Percentiles rank a stretch among this genome's conserved stretches.
phyloP scores from a whole-genome alignment of 2,888 invertebrate species.

The Scelioninae gen. 1 region DNA sequence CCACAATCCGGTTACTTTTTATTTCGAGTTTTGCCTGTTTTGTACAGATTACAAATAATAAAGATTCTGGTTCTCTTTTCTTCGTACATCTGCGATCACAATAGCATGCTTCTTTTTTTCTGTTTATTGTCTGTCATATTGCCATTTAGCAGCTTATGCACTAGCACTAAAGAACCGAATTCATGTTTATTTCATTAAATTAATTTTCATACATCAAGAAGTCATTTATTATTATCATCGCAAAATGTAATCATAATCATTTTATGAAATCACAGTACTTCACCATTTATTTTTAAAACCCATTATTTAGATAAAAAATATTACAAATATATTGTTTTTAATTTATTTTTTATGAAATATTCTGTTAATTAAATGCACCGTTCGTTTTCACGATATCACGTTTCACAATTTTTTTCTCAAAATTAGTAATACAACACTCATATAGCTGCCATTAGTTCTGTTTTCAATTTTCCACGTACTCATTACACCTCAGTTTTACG shows the following conservation, averaged over 20 bases:
- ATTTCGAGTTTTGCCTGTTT: slow-evolving; percentile 56
- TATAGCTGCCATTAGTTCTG: slow-evolving; percentile 14
- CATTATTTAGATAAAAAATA: neutral
- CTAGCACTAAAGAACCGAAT: slow-evolving; percentile 36
- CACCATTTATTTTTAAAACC: neutral
- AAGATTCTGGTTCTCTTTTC: slow-evolving; percentile 41
- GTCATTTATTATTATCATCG: too few species aligned
- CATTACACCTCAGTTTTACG: slow-evolving; percentile 25
- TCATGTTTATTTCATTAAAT: slow-evolving; percentile 17
- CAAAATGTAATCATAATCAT: too few species aligned
- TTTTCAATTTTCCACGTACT: slow-evolving; percentile 28
- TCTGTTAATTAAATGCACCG: slow-evolving; percentile 4
- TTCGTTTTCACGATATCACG: neutral
- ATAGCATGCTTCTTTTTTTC: slow-evolving; percentile 62
- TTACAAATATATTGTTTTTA: too few species aligned
- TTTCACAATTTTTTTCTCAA: neutral
- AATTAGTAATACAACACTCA: slow-evolving; percentile 10
- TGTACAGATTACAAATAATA: slow-evolving; percentile 48
- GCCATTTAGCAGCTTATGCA: slow-evolving; percentile 47
- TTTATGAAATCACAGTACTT: slow-evolving; percentile 8
- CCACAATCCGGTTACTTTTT: slow-evolving; percentile 64
- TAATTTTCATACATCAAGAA: neutral
- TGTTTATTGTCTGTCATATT: slow-evolving; percentile 46
- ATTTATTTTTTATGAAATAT: neutral
- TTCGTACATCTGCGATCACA: slow-evolving; percentile 46